phyloP scores from a whole-genome alignment of 30 jellyfish, hydroid and myxozoan species.

The Aurelia coerulea region DNA sequence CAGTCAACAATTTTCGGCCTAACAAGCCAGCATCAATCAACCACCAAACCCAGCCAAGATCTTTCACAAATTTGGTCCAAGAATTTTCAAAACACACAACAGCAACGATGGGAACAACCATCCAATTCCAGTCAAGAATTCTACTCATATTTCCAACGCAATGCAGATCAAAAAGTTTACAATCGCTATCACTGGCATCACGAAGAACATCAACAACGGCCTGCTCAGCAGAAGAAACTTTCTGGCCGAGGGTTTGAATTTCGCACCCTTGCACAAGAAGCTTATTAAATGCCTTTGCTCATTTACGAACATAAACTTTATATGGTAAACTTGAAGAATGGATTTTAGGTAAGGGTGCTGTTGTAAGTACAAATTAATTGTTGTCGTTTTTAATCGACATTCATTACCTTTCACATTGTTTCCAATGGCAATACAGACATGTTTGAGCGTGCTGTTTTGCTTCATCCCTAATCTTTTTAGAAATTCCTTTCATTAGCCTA shows the following conservation, averaged over 20 bases:
- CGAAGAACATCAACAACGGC: slow-evolving; percentile 31
- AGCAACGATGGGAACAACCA: slow-evolving; percentile 17
- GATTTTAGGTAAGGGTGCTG: slow-evolving; percentile 21
- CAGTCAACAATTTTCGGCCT: slow-evolving; percentile 29
- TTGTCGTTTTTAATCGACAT: slow-evolving; percentile 7
- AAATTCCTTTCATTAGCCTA: neutral
- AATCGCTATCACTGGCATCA: slow-evolving; percentile 74
- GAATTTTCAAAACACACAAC: slow-evolving; percentile 5
- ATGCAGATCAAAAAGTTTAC: slow-evolving; percentile 35
- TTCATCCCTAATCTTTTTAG: no score
- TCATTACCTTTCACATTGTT: neutral
- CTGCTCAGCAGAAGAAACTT: slow-evolving; percentile 18
- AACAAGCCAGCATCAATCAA: neutral
- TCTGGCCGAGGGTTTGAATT: slow-evolving; percentile 52
- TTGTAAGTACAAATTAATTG: slow-evolving; percentile 11
- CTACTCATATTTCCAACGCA: slow-evolving; percentile 44
- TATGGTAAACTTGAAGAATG: neutral
- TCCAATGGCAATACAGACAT: neutral
- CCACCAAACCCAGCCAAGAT: slow-evolving; percentile 34
- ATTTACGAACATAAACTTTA: neutral
- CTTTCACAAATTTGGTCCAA: slow-evolving; percentile 60
- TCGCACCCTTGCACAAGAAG: slow-evolving; percentile 65
- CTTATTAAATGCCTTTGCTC: slow-evolving; percentile 17
- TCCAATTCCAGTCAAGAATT: slow-evolving; percentile 4
- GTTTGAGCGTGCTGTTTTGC: neutral